These are phyloP conservation scores for Ascidia mentula DNA, from an alignment of 23 tunicate genomes.

Conservation along the genomic window DNA sequence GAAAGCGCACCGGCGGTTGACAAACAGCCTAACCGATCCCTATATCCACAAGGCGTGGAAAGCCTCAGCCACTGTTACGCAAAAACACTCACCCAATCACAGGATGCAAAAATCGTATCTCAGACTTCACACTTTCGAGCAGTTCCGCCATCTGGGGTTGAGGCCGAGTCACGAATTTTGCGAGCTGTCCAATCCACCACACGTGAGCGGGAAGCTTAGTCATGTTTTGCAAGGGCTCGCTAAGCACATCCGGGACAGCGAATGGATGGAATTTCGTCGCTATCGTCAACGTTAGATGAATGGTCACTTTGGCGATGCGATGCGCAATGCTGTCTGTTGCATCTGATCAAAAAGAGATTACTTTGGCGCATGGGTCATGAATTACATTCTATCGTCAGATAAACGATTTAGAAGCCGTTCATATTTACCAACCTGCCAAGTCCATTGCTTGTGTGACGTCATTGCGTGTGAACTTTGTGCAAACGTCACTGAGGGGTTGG, in stretches of 20 bases:
- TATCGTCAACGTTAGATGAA: not conserved
- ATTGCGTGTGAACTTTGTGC: not conserved
- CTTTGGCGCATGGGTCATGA: too few species aligned
- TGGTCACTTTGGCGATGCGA: not conserved
- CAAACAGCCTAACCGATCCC: too few species aligned
- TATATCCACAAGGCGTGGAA: too few species aligned
- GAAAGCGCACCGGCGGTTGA: too few species aligned
- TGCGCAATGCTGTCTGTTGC: too few species aligned
- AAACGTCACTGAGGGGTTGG: constrained; percentile 3
- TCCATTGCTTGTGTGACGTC: not conserved
- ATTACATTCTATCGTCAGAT: too few species aligned
- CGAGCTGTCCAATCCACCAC: not conserved
- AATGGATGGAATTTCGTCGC: not conserved
- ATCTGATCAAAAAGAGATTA: too few species aligned
- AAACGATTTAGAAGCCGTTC: too few species aligned
- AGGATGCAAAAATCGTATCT: not conserved
- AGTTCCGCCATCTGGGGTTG: not conserved
- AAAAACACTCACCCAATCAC: not conserved
- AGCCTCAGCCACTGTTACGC: too few species aligned
- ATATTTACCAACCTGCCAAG: not conserved
- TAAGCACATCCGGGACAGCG: constrained; percentile 2
- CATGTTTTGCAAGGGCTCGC: not conserved
- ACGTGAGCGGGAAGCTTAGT: not conserved
- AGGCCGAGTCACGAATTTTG: not conserved
- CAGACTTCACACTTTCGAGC: not conserved